Percentiles rank a stretch among this genome's conserved stretches.
Evolutionary conservation across 2,113 vertebrate species (phyloP).

Genomic region (Tamias sibiricus): DNA sequence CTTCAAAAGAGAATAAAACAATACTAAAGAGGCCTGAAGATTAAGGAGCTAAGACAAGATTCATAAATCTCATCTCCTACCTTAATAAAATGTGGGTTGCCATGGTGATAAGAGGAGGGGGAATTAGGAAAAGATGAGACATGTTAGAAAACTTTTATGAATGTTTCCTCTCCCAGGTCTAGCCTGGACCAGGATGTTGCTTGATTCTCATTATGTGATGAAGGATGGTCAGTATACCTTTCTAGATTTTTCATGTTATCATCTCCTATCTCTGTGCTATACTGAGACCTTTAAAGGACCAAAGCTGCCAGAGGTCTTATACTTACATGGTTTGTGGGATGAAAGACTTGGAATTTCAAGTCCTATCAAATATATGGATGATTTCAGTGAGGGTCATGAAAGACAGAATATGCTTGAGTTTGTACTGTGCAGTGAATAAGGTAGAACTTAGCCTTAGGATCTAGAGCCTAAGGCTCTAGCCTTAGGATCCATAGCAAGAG

Average conservation of each 20-base stretch:
- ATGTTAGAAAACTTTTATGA: conserved; percentile 21
- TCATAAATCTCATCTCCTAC: neutral
- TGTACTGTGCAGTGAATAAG: neutral
- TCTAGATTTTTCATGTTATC: neutral
- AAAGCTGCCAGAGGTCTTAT: neutral
- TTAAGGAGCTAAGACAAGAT: conserved; percentile 52
- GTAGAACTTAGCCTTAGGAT: neutral
- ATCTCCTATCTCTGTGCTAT: neutral
- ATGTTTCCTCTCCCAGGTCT: neutral
- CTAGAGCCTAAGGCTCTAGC: too few relatives aligned
- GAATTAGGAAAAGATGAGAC: conserved; percentile 29
- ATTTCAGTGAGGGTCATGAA: neutral
- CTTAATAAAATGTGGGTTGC: conserved; percentile 48
- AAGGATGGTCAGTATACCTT: neutral
- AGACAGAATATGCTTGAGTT: neutral
- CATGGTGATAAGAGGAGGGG: conserved; percentile 27
- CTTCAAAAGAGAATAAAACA: conserved; percentile 41
- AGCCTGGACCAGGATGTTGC: neutral
- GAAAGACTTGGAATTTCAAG: conserved; percentile 8
- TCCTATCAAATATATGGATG: neutral
- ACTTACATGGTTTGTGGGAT: neutral
- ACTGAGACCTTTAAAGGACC: neutral
- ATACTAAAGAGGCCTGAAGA: conserved; percentile 42
- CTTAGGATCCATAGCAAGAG: neutral
- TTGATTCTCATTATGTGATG: neutral